phyloP scores from a whole-genome alignment of 2,888 invertebrate species.

The Phlogophora meticulosa region DNA sequence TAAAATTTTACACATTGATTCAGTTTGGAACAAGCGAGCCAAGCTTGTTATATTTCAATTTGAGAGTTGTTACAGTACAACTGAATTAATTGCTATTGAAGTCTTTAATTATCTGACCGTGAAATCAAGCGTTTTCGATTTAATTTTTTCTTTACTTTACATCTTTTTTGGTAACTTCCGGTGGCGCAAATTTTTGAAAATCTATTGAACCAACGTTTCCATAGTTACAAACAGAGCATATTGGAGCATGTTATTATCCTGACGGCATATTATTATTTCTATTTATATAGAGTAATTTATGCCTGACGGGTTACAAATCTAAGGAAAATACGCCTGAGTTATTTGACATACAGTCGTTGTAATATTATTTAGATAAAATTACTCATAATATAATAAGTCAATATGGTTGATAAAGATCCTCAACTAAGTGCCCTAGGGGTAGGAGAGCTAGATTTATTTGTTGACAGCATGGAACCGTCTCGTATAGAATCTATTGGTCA shows the following conservation, averaged over 20 bases:
- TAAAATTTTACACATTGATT: too few species aligned
- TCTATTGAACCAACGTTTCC: constrained; percentile 55
- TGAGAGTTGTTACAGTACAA: too few species aligned
- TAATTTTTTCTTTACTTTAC: neutral
- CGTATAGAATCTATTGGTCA: constrained; percentile 93
- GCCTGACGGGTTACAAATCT: too few species aligned
- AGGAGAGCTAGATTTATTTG: constrained; percentile 94
- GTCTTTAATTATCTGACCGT: neutral
- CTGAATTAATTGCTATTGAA: neutral
- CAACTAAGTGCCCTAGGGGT: constrained; percentile 91
- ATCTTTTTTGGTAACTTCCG: constrained; percentile 25
- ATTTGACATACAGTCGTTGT: neutral
- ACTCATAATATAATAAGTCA: constrained; percentile 21
- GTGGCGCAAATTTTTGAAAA: constrained; percentile 48
- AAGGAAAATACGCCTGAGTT: neutral
- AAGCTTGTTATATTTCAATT: too few species aligned
- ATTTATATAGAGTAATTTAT: too few species aligned
- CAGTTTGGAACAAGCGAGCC: too few species aligned
- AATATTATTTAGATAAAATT: neutral
- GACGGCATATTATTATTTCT: too few species aligned
- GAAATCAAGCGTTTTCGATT: neutral
- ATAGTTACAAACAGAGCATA: constrained; percentile 41
- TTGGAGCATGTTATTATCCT: too few species aligned
- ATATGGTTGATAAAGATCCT: constrained; percentile 89
- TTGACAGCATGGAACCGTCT: constrained; percentile 93